These are phyloP conservation scores for Spilosoma lubricipeda DNA, from an alignment of 2,888 invertebrate species.

Conservation along the genomic window DNA sequence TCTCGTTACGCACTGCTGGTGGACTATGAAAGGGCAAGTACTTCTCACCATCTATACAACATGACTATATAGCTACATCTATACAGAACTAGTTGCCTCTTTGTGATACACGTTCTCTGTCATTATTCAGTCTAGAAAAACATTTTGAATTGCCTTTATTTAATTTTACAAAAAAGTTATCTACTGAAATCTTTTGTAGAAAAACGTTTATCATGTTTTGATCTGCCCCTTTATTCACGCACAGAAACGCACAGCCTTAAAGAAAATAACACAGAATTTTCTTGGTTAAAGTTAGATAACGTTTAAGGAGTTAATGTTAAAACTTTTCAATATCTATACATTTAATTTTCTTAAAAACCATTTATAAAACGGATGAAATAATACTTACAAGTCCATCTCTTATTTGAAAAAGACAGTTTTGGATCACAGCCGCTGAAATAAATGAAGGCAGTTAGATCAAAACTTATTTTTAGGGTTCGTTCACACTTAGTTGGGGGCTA, in stretches of 20 bases:
- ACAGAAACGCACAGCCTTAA: no score
- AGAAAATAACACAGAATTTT: no score
- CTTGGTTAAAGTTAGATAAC: no score
- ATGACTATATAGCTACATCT: background rate
- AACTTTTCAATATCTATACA: background rate
- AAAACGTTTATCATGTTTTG: background rate
- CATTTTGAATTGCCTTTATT: no score
- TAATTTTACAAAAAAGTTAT: background rate
- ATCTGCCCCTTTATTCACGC: no score
- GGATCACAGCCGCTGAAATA: slow-evolving; percentile 8
- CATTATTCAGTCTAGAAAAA: no score
- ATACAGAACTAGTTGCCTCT: background rate
- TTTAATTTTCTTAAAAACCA: background rate
- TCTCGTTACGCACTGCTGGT: slow-evolving; percentile 33
- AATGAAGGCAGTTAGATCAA: background rate
- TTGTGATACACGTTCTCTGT: background rate
- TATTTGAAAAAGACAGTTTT: background rate
- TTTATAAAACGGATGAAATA: background rate
- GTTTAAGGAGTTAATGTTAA: no score
- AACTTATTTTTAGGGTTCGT: background rate
- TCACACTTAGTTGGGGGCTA: no score
- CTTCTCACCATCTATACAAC: slow-evolving; percentile 15
- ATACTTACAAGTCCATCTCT: slow-evolving; percentile 13
- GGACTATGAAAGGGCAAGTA: slow-evolving; percentile 31
- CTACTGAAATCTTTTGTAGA: background rate